Evolutionary conservation across 2,797 vertebrate genomes (phyloP).

Genomic region (Nyctalus aviator): DNA sequence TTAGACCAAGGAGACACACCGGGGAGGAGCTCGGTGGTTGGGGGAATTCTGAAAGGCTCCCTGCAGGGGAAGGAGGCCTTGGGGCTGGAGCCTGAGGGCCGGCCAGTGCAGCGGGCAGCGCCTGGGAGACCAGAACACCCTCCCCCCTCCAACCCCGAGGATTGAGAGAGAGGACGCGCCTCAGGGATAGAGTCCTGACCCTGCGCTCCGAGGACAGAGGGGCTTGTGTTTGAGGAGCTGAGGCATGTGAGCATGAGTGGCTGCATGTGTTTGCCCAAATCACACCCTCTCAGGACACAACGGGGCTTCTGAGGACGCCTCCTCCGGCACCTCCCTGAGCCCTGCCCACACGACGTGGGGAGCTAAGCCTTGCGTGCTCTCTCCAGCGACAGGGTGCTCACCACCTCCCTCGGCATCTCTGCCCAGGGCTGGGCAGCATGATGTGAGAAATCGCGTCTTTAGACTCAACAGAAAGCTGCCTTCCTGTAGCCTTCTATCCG

Average conservation of each 20-base stretch:
- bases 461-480: background rate
- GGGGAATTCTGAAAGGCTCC: background rate
- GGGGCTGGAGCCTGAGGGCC: background rate
- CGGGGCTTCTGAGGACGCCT: conserved; percentile 35
- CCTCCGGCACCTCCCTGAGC: background rate
- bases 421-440: background rate
- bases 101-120: background rate
- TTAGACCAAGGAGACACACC: background rate
- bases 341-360: background rate
- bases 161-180: background rate
- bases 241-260: background rate
- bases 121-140: background rate
- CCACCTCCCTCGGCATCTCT: background rate
- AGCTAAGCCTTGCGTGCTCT: background rate
- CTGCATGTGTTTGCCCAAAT: conserved; percentile 42
- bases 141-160: background rate
- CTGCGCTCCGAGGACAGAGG: conserved; percentile 41
- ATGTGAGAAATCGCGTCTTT: background rate
- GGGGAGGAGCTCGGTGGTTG: background rate
- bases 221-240: conserved; percentile 44
- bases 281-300: conserved; percentile 24
- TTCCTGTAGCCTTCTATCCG: background rate
- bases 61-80: background rate
- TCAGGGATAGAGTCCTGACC: background rate
- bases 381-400: background rate